These are phyloP conservation scores for Tragulus kanchil DNA, from an alignment of 2,113 vertebrate species.

Conservation along the genomic window DNA sequence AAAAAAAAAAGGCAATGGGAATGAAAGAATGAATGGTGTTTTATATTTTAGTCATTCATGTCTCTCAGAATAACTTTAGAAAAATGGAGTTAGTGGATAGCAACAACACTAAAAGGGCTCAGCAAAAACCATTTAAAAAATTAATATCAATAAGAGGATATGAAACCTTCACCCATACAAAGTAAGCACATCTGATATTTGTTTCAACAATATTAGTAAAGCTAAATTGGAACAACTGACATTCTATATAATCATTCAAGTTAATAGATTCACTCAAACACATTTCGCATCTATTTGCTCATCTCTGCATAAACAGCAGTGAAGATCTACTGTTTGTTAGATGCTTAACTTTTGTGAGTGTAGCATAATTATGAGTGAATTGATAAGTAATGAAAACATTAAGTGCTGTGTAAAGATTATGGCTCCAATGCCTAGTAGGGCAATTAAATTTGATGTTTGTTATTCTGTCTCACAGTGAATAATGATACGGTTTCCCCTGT, in stretches of 20 bases:
- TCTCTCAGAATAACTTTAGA: neutral
- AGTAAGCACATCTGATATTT: neutral
- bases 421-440: conserved; percentile 74
- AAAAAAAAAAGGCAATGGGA: neutral
- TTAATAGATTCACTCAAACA: conserved; percentile 63
- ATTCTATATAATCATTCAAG: conserved; percentile 62
- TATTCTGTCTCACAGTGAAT: conserved; percentile 82
- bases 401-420: conserved; percentile 85
- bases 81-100: neutral
- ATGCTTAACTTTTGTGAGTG: conserved; percentile 81
- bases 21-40: neutral
- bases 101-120: neutral
- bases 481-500: conserved; percentile 76
- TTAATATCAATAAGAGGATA: neutral
- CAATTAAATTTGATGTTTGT: conserved; percentile 87
- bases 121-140: neutral
- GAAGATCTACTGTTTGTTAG: conserved; percentile 78
- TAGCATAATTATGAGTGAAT: conserved; percentile 82
- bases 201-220: conserved; percentile 47
- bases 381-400: conserved; percentile 87
- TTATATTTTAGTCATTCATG: neutral
- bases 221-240: conserved; percentile 64
- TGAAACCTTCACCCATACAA: conserved; percentile 35
- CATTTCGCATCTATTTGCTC: conserved; percentile 75
- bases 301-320: conserved; percentile 70